Conservation (phyloP, 1,140 invertebrate genomes). For the Platorchestia sp. region DNA sequence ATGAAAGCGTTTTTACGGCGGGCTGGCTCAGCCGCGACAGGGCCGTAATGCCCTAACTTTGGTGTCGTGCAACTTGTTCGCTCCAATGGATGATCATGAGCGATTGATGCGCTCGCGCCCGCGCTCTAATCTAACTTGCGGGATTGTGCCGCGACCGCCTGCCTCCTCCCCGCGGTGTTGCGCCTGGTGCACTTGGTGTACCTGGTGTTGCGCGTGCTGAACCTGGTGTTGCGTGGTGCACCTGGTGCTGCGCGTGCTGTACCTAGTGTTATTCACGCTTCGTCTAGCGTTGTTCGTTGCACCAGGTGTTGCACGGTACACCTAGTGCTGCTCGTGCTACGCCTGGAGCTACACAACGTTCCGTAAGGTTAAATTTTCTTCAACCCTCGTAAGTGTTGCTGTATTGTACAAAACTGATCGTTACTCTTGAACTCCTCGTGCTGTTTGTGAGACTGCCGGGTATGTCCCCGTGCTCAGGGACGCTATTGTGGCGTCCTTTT, state of each 20-base stretch:
- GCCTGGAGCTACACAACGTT: too few relatives aligned
- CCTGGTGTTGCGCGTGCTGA: background rate
- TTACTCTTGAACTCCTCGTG: too few relatives aligned
- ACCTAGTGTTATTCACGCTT: too few relatives aligned
- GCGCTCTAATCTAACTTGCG: background rate
- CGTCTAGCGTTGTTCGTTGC: too few relatives aligned
- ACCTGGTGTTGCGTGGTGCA: background rate
- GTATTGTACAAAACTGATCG: too few relatives aligned
- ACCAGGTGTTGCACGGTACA: too few relatives aligned
- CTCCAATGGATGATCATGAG: conserved; percentile 23
- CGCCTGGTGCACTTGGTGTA: background rate
- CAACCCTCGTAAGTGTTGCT: too few relatives aligned
- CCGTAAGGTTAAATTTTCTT: too few relatives aligned
- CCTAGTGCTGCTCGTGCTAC: too few relatives aligned
- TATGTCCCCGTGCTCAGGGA: too few relatives aligned
- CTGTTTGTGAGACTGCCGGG: too few relatives aligned
- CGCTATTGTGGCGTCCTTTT: background rate
- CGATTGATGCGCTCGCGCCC: background rate
- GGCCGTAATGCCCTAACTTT: background rate
- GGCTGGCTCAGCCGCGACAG: background rate
- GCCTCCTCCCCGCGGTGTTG: background rate
- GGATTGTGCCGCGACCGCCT: background rate
- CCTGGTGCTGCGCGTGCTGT: background rate
- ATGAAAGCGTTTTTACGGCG: background rate
- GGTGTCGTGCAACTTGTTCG: background rate